Conservation (phyloP, 2,888 invertebrate species). For the Atethmia centrago region DNA sequence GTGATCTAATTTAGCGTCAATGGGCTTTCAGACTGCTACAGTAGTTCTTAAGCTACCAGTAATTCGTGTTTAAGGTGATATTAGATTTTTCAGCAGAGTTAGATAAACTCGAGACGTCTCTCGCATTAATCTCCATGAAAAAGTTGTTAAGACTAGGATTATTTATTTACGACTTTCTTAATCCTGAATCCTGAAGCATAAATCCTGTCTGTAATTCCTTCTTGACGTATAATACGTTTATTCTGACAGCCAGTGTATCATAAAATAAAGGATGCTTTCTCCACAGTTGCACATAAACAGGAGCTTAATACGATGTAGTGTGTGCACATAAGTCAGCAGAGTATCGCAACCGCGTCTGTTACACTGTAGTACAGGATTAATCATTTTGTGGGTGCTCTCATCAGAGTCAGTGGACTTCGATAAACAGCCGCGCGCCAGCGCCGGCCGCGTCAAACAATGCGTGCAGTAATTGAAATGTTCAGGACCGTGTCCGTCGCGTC, state of each 20-base stretch:
- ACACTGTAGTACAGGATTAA: slow-evolving; percentile 63
- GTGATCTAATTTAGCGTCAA: slow-evolving; percentile 52
- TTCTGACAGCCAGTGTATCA: slow-evolving; percentile 56
- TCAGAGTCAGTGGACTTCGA: slow-evolving; percentile 63
- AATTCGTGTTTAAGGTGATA: slow-evolving; percentile 32
- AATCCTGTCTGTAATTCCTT: slow-evolving; percentile 51
- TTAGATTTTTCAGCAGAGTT: slow-evolving; percentile 32
- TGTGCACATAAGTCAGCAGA: slow-evolving; percentile 56
- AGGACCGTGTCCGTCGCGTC: slow-evolving; percentile 73
- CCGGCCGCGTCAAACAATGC: slow-evolving; percentile 75
- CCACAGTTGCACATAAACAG: slow-evolving; percentile 58
- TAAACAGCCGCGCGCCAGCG: slow-evolving; percentile 58
- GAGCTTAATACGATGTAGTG: slow-evolving; percentile 55
- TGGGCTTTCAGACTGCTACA: slow-evolving; percentile 25
- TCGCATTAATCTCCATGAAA: slow-evolving; percentile 53
- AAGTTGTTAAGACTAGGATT: slow-evolving; percentile 46
- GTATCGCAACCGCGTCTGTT: slow-evolving; percentile 56
- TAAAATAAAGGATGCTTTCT: slow-evolving; percentile 59
- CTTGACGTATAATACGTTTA: slow-evolving; percentile 52
- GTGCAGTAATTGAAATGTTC: slow-evolving; percentile 84
- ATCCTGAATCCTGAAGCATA: slow-evolving; percentile 41
- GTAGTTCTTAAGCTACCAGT: slow-evolving; percentile 34
- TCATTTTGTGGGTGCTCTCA: slow-evolving; percentile 64
- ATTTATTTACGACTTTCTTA: slow-evolving; percentile 53
- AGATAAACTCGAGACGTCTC: slow-evolving; percentile 32